Conservation (phyloP, 2,888 invertebrate genomes). For the Thelaira solivaga region DNA sequence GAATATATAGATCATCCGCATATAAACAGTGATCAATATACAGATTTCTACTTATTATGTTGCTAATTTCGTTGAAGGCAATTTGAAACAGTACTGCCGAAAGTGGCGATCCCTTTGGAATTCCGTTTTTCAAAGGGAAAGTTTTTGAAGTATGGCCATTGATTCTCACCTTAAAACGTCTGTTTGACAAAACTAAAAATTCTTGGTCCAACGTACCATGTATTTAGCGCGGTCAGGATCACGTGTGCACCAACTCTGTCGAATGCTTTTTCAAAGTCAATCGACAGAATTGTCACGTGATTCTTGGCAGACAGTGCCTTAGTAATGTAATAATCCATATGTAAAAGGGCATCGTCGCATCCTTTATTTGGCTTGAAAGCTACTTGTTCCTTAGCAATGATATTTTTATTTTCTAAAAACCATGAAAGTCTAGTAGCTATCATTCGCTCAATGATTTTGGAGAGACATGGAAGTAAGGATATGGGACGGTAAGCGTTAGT, state of each 20-base stretch:
- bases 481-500: conserved; percentile 24
- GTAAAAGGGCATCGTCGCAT: conserved; percentile 19
- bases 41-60: conserved; percentile 22
- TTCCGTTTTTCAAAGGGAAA: conserved; percentile 23
- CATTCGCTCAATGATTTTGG: conserved; percentile 36
- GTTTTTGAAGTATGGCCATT: conserved; percentile 8
- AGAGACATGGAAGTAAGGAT: conserved; percentile 16
- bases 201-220: conserved; percentile 17
- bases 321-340: neutral
- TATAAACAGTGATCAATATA: conserved; percentile 46
- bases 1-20: conserved; percentile 58
- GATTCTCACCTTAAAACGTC: conserved; percentile 26
- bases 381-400: conserved; percentile 22
- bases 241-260: conserved; percentile 56
- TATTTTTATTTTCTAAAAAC: conserved; percentile 8
- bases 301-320: conserved; percentile 18
- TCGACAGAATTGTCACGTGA: conserved; percentile 35
- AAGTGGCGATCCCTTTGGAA: conserved; percentile 51
- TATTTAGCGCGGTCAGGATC: conserved; percentile 5
- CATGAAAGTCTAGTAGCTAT: conserved; percentile 27
- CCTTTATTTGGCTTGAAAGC: conserved; percentile 16
- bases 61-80: conserved; percentile 39
- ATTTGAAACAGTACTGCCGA: conserved; percentile 45
- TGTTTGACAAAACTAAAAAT: conserved; percentile 32
- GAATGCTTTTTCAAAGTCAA: conserved; percentile 54